Conservation (phyloP, 2,113 vertebrate species). For the Apodemus speciosus region DNA sequence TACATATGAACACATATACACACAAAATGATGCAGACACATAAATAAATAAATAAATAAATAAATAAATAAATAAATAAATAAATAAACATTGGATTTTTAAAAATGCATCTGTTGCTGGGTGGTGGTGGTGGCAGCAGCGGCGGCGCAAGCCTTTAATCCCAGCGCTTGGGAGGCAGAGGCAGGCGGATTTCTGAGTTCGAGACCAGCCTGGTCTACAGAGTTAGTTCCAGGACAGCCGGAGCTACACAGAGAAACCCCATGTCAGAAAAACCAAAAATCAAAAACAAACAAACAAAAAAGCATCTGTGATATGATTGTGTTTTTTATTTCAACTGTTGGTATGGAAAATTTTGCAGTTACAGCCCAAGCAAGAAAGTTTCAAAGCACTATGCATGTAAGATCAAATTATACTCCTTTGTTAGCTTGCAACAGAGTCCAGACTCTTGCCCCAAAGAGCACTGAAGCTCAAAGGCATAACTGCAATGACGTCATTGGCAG, state of each 20-base stretch:
- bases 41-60: neutral
- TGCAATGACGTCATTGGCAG: neutral
- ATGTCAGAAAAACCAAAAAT: too few relatives aligned
- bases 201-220: too few relatives aligned
- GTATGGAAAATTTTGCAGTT: neutral
- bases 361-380: neutral
- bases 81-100: neutral
- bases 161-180: too few relatives aligned
- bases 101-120: neutral
- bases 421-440: neutral
- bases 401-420: neutral
- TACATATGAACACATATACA: neutral
- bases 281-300: too few relatives aligned
- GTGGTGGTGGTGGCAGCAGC: too few relatives aligned
- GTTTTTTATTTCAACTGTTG: neutral
- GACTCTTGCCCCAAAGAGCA: neutral
- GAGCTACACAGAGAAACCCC: too few relatives aligned
- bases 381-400: neutral
- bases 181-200: too few relatives aligned
- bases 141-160: too few relatives aligned
- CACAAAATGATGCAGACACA: neutral
- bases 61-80: too few relatives aligned
- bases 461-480: neutral
- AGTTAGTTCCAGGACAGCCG: too few relatives aligned
- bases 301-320: neutral